These are phyloP conservation scores for Patiria miniata DNA, from an alignment of 35 echinoderm and acorn worm species.

Conservation along the genomic window DNA sequence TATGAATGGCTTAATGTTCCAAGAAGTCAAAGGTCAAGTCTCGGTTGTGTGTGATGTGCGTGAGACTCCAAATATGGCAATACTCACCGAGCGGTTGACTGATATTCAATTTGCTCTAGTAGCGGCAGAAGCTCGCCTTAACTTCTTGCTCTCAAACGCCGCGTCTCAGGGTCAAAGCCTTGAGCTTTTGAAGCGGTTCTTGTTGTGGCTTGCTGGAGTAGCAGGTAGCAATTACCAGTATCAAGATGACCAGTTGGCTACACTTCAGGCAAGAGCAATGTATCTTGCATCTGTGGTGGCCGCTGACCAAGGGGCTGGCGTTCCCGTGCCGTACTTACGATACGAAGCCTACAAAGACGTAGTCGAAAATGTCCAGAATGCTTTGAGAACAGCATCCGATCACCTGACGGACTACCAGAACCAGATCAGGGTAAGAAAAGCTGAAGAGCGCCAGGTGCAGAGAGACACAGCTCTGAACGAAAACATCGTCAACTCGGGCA, in stretches of 20 bases:
- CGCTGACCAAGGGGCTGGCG: background rate
- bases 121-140: slow-evolving; percentile 29
- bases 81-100: background rate
- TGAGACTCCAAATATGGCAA: background rate
- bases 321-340: slow-evolving; percentile 16
- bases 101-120: slow-evolving; percentile 14
- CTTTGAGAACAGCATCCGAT: background rate
- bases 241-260: background rate
- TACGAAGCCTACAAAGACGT: slow-evolving; percentile 36
- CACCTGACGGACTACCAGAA: slow-evolving; percentile 26
- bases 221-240: background rate
- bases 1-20: slow-evolving; percentile 33
- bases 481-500: slow-evolving; percentile 37
- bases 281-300: slow-evolving; percentile 31
- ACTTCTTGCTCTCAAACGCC: background rate
- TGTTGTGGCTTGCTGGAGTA: slow-evolving; percentile 16
- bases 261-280: slow-evolving; percentile 17
- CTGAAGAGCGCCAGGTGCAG: slow-evolving; percentile 4
- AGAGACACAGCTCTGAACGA: background rate
- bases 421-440: slow-evolving; percentile 15
- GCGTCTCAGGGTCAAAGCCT: background rate
- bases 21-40: background rate
- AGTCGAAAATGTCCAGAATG: slow-evolving; percentile 31
- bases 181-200: background rate
- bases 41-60: background rate